Evolutionary conservation across 2,113 vertebrate genomes (phyloP), one percentile per base, ranked within the genome.

Genomic region (Dascyllus trimaculatus): DNA sequence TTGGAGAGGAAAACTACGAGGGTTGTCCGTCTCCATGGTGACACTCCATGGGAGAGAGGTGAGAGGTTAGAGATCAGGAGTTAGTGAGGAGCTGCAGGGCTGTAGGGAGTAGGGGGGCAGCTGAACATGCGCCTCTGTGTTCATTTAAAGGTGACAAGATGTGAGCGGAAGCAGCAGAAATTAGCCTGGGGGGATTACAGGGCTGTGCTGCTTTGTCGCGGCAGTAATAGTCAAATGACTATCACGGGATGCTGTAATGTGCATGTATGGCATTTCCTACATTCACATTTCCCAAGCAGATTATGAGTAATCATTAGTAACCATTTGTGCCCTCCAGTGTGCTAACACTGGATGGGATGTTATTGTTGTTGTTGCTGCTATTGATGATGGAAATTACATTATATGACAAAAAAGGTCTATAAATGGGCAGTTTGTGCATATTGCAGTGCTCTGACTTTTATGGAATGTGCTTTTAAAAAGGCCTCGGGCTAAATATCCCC

Each of bases 1-100:
- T 74, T 71, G 73, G 60, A 75, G 70, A 78, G 63, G 72, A 78
- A 78, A 70, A 78, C 76, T 74, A 89, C 53, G 85, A 95, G 96
- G 96, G 96, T 97, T 97, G 96, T 95, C 96, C 96, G 95, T 97
- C 96, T 96, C 96, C 96, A 97, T 96, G 96, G 96, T 90, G 92
- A 93, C 92, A 92, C 90, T 91, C 96, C 95, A 96, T 97, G 96
- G 96, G 89, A 88, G 66, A 89, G 53, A 68, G 85, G 82, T 90
- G 90, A 91, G 63, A 83, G 90, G 91, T 93, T 91, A 93, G 63
- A 92, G 90, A 81, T 90, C 78, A 86, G 76, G 81, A 81, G 92
- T 93, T 91, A 92, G 91, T 91, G 75, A 52, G 78, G 88, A 84
- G 80, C 65, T 70, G 91, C 93, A 94, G 93, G 92, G 93, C 93